Base-by-base conservation (phyloP, 2,113 vertebrate genomes). In the Melanerpes formicivorus region DNA sequence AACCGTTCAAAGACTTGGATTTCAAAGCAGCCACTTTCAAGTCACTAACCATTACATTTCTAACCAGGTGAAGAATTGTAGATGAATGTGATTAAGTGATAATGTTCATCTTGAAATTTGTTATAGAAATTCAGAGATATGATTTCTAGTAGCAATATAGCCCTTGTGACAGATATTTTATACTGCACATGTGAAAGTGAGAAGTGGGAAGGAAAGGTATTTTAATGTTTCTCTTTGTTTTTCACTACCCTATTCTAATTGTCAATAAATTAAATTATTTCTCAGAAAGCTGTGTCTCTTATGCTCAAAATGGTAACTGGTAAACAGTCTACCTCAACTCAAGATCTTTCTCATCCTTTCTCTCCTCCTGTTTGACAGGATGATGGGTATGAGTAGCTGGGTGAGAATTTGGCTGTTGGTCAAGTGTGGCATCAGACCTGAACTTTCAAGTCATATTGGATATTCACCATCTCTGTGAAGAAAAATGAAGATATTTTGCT, bases 371-470 rank as follows among this genome's bases (percentile, higher is more conserved):
- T 70, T 79, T 2, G 6, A 54, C 5, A 13, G 14, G 19, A 6
- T 11, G 3, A 44, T 10, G 30, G 10, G 17, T 62, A 15, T 0
- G 0, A 70, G 29, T 11, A 59, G 27, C 10, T 46, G n/a, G 26
- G 17, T 59, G 34, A 67, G 19, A 84, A 87, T 71, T 17, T 54
- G 62, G 8, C 26, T 78, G 25, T 63, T 66, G 63, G 37, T 59
- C 44, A 60, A 74, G 9, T 23, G 23, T 46, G 26, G 29, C 65
- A 84, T 26, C 1, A 4, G 83, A 71, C 63, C 17, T 46, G 46
- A 86, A 56, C 23, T 59, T 70, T 0, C 37, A 70, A 86, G 3
- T 59, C 25, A 13, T 63, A 16, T 19, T 34, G 56, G 17, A 58
- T 69, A 77, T 65, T 60, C 18, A 52, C 21, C 1, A 4, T 66